A percentile compares a stretch with the other conserved stretches of the same genome.
Evolutionary conservation across 2,113 vertebrate species (phyloP).

Genomic region (Ailurus styani): DNA sequence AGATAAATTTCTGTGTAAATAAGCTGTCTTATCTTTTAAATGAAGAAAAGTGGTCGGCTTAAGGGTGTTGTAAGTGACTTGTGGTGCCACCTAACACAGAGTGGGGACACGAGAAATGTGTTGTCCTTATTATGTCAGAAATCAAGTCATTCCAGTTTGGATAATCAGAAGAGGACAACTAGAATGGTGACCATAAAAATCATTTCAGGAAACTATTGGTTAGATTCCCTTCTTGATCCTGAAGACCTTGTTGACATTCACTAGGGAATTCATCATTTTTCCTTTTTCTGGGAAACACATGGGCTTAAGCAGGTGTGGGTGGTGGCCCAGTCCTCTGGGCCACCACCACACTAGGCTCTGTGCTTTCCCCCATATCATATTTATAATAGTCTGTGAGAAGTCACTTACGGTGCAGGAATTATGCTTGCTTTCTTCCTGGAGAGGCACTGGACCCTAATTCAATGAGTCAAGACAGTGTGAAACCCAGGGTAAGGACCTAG

Average conservation of each 20-base stretch:
- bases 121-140: background rate
- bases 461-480: background rate
- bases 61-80: background rate
- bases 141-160: background rate
- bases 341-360: background rate
- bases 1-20: background rate
- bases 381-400: constrained; percentile 3
- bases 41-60: background rate
- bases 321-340: background rate
- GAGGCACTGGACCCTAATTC: background rate
- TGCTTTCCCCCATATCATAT: background rate
- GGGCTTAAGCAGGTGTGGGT: background rate
- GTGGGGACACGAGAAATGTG: background rate
- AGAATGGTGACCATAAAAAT: background rate
- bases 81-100: background rate
- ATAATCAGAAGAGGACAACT: background rate
- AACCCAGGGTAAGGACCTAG: background rate
- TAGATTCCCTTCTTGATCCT: background rate
- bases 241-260: background rate
- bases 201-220: background rate
- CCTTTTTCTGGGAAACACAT: background rate
- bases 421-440: background rate
- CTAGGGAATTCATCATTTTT: background rate
- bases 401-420: background rate
- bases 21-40: background rate